A percentile compares a stretch with the other conserved stretches of the same genome.
These are phyloP conservation scores for Margarornis squamiger DNA, from an alignment of 2,797 vertebrate species.

Conservation along the genomic window DNA sequence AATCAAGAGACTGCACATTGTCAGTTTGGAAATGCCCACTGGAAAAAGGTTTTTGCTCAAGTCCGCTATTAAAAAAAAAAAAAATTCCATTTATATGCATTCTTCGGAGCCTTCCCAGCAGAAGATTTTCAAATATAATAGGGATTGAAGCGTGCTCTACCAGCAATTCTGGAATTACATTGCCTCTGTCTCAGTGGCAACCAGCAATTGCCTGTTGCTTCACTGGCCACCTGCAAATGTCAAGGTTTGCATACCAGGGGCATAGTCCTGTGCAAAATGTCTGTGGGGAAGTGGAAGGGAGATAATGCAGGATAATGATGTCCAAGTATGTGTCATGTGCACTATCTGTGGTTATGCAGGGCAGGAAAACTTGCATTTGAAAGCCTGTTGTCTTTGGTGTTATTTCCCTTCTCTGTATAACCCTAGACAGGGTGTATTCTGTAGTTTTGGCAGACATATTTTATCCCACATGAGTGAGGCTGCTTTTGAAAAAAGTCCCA, in stretches of 20 bases:
- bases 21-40: neutral
- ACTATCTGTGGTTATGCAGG: neutral
- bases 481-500: neutral
- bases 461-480: neutral
- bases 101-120: neutral
- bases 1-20: neutral
- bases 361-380: neutral
- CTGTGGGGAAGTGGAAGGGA: neutral
- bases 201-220: neutral
- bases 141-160: neutral
- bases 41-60: neutral
- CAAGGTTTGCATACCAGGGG: neutral
- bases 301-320: neutral
- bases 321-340: neutral
- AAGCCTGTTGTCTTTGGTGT: neutral
- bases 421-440: neutral
- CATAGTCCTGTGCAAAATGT: neutral
- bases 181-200: neutral
- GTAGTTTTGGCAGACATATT: neutral
- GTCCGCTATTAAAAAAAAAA: neutral
- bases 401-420: rapidly evolving
- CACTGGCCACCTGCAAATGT: neutral
- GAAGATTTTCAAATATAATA: neutral
- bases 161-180: neutral
- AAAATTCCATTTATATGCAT: neutral